A percentile compares a stretch with the other conserved stretches of the same genome.
These are phyloP conservation scores for Nephila pilipes DNA, from an alignment of 1,140 invertebrate genomes.

Conservation along the genomic window DNA sequence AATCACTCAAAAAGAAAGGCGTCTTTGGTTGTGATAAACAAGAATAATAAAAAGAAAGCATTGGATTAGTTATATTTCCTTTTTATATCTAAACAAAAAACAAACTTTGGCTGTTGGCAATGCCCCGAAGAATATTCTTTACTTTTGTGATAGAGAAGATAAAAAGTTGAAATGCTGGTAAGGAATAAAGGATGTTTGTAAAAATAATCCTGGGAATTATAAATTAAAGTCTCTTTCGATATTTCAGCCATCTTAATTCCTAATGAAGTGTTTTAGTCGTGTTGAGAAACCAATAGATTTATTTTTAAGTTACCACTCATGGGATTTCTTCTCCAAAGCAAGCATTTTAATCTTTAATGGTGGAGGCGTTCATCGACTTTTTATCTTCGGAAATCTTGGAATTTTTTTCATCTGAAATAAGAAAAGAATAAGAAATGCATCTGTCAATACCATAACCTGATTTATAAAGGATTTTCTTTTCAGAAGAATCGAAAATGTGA, in stretches of 20 bases:
- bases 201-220: neutral
- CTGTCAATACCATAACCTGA: constrained; percentile 19
- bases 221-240: constrained; percentile 35
- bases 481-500: neutral
- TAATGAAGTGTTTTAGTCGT: neutral
- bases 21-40: neutral
- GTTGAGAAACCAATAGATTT: neutral
- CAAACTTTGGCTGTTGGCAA: neutral
- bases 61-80: neutral
- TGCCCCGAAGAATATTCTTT: neutral
- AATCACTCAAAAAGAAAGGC: neutral
- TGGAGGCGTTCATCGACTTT: neutral
- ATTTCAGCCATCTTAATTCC: neutral
- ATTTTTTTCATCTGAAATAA: neutral
- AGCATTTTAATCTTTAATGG: neutral
- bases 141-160: neutral
- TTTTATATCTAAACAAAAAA: neutral
- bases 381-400: neutral
- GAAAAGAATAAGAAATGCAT: neutral
- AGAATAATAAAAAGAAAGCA: neutral
- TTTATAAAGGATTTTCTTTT: constrained; percentile 20
- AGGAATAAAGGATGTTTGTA: neutral
- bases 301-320: neutral
- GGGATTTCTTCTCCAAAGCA: neutral
- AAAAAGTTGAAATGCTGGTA: neutral